Conservation (phyloP, 2,888 invertebrate genomes). For the Harpagoxenus sublaevis region DNA sequence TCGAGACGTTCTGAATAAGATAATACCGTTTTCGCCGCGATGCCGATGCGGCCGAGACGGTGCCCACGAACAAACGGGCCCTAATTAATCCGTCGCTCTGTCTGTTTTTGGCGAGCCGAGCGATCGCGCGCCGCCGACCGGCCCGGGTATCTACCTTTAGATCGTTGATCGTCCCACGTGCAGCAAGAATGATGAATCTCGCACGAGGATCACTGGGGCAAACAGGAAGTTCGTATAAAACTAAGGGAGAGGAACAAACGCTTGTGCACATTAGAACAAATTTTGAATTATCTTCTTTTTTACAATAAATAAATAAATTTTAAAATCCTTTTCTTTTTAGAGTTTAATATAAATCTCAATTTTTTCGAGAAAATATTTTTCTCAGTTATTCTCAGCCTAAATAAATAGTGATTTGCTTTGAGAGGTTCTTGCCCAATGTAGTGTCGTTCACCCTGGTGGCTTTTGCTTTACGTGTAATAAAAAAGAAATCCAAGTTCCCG, state of each 20-base stretch:
- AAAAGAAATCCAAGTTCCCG: conserved; percentile 30
- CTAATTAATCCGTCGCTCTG: conserved; percentile 73
- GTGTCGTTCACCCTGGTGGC: conserved; percentile 30
- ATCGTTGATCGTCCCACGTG: conserved; percentile 46
- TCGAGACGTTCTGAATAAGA: conserved; percentile 77
- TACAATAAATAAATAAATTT: not conserved
- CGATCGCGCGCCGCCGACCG: conserved; percentile 23
- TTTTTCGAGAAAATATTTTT: not conserved
- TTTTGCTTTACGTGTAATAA: conserved; percentile 33
- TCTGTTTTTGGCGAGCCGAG: conserved; percentile 62
- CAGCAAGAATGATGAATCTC: conserved; percentile 31
- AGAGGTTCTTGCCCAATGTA: not conserved
- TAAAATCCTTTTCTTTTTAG: not conserved
- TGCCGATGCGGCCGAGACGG: conserved; percentile 67
- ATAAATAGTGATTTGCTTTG: not conserved
- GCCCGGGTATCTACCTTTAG: conserved; percentile 28
- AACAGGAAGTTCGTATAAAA: conserved; percentile 9
- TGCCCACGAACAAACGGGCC: conserved; percentile 74
- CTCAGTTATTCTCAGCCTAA: not conserved
- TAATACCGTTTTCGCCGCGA: conserved; percentile 72
- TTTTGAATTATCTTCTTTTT: not conserved
- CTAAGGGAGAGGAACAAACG: not conserved
- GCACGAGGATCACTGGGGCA: not conserved
- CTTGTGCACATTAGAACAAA: not conserved
- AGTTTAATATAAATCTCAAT: not conserved